Evolutionary conservation across 2,113 vertebrate genomes (phyloP), one percentile per base, ranked within the genome.

Genomic region (Stigmatopora argus): DNA sequence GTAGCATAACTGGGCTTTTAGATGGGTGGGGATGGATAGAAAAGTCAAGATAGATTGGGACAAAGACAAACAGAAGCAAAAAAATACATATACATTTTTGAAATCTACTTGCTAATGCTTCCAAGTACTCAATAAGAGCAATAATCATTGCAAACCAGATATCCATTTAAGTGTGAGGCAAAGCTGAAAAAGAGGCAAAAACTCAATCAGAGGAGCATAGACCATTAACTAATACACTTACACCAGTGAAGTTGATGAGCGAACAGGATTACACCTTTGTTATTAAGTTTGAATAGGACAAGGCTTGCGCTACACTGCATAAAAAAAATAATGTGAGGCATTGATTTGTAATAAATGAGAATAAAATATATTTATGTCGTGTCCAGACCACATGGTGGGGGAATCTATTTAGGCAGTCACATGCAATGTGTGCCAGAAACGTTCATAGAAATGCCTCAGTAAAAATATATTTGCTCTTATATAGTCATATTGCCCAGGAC

Each of bases 91-190:
- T 83, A 84, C 73, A 76, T 71, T 75, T 77, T 78, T 85, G 85
- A 85, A 75, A 71, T 84, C 78, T 78, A 74, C 81, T 84, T 84
- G 78, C 87, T 90, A 90, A 90, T 90, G 88, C 79, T 85, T 84
- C 88, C 74, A 82, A 91, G 89, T 90, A 89, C 89, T 89, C 70
- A 71, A 80, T 81, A 87, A 89, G 73, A 92, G 92, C 90, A 86
- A 93, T 96, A 93, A 93, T 98, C 96, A 95, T 94, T 91, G 92
- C 93, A 97, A 98, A 98, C 94, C 88, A 86, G 94, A 97, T 98
- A 93, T 96, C 93, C 89, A 90, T 90, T 91, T 87, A 88, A 93
- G 96, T 92, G 94, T 93, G 93, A 94, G 94, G 92, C 93, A 92
- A 93, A 95, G 92, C 93, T 88, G 92, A 94, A 94, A 96, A 95